A percentile compares a stretch with the other conserved stretches of the same genome.
These are phyloP conservation scores for Aplocera efformata DNA, from an alignment of 2,888 invertebrate genomes.

Conservation along the genomic window DNA sequence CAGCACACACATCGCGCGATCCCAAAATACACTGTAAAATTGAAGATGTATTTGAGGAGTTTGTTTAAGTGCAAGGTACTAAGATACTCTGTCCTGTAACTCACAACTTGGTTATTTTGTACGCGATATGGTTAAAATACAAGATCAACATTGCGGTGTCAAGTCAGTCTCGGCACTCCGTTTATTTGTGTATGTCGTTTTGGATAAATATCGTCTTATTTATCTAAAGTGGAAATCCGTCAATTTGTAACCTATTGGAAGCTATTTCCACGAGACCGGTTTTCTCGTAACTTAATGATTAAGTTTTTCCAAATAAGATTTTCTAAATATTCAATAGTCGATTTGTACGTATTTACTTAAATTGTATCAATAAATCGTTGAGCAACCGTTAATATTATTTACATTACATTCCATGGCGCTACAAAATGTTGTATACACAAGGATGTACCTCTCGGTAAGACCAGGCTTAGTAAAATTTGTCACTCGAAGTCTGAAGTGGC, in stretches of 20 bases:
- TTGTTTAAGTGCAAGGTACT: slow-evolving; percentile 5
- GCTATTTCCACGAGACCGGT: slow-evolving; percentile 4
- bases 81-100: slow-evolving; percentile 3
- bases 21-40: too few relatives aligned
- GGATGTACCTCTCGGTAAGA: slow-evolving; percentile 26
- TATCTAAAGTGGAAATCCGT: slow-evolving; percentile 37
- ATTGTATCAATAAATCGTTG: too few relatives aligned
- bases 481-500: slow-evolving; percentile 46
- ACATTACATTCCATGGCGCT: slow-evolving; percentile 7
- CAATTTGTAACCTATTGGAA: slow-evolving; percentile 9
- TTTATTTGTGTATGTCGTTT: slow-evolving; percentile 60
- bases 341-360: background rate
- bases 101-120: slow-evolving; percentile 13
- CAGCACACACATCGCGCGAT: too few relatives aligned
- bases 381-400: background rate
- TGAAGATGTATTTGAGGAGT: background rate
- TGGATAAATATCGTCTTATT: slow-evolving; percentile 59
- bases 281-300: too few relatives aligned
- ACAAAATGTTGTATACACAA: slow-evolving; percentile 9
- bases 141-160: slow-evolving; percentile 59
- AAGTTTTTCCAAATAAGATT: too few relatives aligned
- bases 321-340: background rate
- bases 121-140: slow-evolving; percentile 46
- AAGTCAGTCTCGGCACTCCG: slow-evolving; percentile 50
- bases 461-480: slow-evolving; percentile 50